These are phyloP conservation scores for Gymnoscopelus braueri DNA, from an alignment of 2,797 vertebrate genomes.

Conservation along the genomic window DNA sequence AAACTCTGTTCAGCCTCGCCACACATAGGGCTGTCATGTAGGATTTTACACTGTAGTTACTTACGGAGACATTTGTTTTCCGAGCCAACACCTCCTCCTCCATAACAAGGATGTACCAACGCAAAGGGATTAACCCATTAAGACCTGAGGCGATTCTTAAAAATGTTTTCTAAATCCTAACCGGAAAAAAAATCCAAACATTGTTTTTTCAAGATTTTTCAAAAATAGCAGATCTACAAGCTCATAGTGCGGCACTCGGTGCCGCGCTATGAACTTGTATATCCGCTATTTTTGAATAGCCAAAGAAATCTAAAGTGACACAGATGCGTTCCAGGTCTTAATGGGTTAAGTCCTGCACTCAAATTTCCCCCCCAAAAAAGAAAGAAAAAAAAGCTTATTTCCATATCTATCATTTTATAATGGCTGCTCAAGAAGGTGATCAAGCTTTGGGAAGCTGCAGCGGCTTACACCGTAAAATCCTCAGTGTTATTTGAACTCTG, in stretches of 20 bases:
- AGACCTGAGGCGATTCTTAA: no score
- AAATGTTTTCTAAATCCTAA: no score
- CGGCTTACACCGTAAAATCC: not conserved
- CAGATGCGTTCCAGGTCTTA: no score
- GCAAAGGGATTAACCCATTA: slow-evolving; percentile 3
- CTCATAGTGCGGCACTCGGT: no score
- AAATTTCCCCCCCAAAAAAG: slow-evolving; percentile 11
- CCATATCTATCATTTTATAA: slow-evolving; percentile 25
- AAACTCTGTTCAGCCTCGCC: slow-evolving; percentile 45
- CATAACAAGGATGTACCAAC: slow-evolving; percentile 19
- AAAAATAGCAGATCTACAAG: no score
- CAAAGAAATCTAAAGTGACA: no score
- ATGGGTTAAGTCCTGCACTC: slow-evolving; percentile 27
- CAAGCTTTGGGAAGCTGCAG: slow-evolving; percentile 19
- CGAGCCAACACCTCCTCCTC: slow-evolving; percentile 20
- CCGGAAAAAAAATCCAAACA: no score
- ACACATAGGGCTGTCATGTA: slow-evolving; percentile 53
- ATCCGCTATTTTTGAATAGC: no score
- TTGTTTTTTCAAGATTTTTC: no score
- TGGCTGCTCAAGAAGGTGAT: not conserved
- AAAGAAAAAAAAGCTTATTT: slow-evolving; percentile 17
- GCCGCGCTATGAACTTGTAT: no score
- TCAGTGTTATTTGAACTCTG: no score
- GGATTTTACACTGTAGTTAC: slow-evolving; percentile 53
- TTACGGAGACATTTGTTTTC: slow-evolving; percentile 41